These are phyloP conservation scores for Allolobophora icterica DNA, from an alignment of 2,888 invertebrate species.

Conservation along the genomic window DNA sequence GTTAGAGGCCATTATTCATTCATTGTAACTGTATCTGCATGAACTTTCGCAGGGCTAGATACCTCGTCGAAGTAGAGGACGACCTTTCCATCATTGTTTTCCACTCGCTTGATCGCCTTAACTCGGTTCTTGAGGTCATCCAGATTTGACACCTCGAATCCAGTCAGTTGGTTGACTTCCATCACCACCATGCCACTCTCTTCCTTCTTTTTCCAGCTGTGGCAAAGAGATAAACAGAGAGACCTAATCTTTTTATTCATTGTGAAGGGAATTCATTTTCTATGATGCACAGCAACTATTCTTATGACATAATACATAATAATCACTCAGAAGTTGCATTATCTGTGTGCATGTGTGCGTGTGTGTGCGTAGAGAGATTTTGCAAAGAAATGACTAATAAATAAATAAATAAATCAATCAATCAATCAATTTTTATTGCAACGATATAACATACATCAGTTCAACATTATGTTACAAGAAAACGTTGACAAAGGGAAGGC, in stretches of 20 bases:
- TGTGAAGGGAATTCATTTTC: not conserved
- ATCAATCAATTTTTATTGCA: too few relatives aligned
- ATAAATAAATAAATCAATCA: too few relatives aligned
- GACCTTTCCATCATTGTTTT: not conserved
- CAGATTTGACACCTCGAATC: conserved; percentile 26
- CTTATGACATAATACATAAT: too few relatives aligned
- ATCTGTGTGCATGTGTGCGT: too few relatives aligned
- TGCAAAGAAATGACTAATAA: too few relatives aligned
- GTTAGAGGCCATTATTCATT: not conserved
- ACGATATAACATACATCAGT: too few relatives aligned
- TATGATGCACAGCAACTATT: too few relatives aligned
- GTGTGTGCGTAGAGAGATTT: too few relatives aligned
- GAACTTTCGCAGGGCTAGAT: not conserved
- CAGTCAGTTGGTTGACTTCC: conserved; percentile 38
- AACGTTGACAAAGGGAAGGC: too few relatives aligned
- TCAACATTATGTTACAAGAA: too few relatives aligned
- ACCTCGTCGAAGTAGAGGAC: conserved; percentile 25
- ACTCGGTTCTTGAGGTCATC: conserved; percentile 21
- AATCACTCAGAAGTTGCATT: too few relatives aligned
- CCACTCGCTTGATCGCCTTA: conserved; percentile 1
- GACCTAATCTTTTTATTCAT: not conserved
- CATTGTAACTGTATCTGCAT: not conserved
- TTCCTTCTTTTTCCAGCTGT: conserved; percentile 34
- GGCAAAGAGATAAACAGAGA: not conserved
- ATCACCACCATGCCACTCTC: conserved; percentile 37